Base-by-base conservation (phyloP, 2,888 invertebrate species). In the Plagodis pulveraria region DNA sequence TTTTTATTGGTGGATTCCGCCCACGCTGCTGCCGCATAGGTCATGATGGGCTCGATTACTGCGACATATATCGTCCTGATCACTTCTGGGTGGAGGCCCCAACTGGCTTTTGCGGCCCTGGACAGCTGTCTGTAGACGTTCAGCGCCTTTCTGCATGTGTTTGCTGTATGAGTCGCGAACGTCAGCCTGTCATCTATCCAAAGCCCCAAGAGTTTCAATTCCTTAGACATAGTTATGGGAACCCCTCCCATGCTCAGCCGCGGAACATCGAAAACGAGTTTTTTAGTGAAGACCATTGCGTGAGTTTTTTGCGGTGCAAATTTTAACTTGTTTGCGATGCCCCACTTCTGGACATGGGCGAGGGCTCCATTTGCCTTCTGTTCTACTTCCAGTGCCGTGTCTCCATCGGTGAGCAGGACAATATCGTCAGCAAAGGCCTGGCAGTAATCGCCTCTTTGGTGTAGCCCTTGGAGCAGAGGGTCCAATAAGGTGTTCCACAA, bases 21-120 rank as follows among this genome's bases (percentile, higher is more conserved):
- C 55, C 55, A 55, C 2, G 36, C 55, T 9, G 35, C 22, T 0
- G 56, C 45, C 1, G 56, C 56, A 11, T 56, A 56, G 38, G 50
- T 22, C 2, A 56, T 40, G 0, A n/a, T 50, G 7, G 56, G 56
- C 32, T 56, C 56, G 0, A 56, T 46, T 6, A 47, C 56, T 0
- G 56, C 56, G 6, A 10, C 33, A 42, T 56, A 56, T 11, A 56
- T 50, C 6, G 35, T 46, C 8, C 40, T n/a, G 8, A 46, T 45
- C 2, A 56, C 42, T 9, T 56, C 56, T 5, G 56, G 35, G 8
- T 46, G n/a, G 0, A 56, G 46, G 8, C 56, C 56, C 50, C 56
- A 56, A 6, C n/a, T 11, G 2, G 46, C 33, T 40, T 22, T 22
- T 22, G 22, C 22, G 22, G 22, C 22, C 22, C 22, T 22, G 22